Percentiles rank a stretch among this genome's conserved stretches.
These are phyloP conservation scores for Phthorimaea operculella DNA, from an alignment of 1,140 invertebrate genomes.

Conservation along the genomic window DNA sequence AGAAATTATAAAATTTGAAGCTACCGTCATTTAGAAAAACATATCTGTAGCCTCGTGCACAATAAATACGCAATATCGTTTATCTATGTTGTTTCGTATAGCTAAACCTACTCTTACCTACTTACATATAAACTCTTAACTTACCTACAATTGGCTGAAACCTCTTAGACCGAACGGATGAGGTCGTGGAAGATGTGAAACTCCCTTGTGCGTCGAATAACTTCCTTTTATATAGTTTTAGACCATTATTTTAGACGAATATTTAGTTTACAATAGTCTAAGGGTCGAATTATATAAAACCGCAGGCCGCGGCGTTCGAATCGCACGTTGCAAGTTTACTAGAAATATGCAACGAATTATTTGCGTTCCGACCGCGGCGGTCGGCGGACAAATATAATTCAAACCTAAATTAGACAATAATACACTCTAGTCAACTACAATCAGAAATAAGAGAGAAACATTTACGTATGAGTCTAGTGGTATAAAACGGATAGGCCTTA, in stretches of 20 bases:
- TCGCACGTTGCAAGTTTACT: too few species aligned
- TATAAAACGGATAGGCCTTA: slow-evolving; percentile 31
- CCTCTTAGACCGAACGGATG: slow-evolving; percentile 26
- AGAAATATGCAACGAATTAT: too few species aligned
- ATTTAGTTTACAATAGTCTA: too few species aligned
- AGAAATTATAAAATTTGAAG: too few species aligned
- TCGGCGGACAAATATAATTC: too few species aligned
- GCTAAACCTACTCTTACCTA: slow-evolving; percentile 49
- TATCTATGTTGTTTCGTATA: slow-evolving; percentile 35
- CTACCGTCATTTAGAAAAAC: not conserved
- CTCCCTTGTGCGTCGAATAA: slow-evolving; percentile 39
- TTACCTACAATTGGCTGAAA: slow-evolving; percentile 56
- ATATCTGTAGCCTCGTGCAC: slow-evolving; percentile 19
- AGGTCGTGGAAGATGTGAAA: slow-evolving; percentile 37
- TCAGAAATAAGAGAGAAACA: slow-evolving; percentile 33
- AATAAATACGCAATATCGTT: slow-evolving; percentile 33
- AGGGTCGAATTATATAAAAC: too few species aligned
- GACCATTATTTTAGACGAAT: too few species aligned
- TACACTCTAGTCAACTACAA: slow-evolving; percentile 29
- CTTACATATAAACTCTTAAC: slow-evolving; percentile 38
- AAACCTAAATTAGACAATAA: not conserved
- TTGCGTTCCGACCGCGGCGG: too few species aligned
- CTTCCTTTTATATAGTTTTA: too few species aligned
- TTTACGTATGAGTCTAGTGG: slow-evolving; percentile 43
- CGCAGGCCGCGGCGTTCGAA: too few species aligned